Base-by-base conservation (phyloP, 1,140 invertebrate genomes). In the Drosophila navojoa region DNA sequence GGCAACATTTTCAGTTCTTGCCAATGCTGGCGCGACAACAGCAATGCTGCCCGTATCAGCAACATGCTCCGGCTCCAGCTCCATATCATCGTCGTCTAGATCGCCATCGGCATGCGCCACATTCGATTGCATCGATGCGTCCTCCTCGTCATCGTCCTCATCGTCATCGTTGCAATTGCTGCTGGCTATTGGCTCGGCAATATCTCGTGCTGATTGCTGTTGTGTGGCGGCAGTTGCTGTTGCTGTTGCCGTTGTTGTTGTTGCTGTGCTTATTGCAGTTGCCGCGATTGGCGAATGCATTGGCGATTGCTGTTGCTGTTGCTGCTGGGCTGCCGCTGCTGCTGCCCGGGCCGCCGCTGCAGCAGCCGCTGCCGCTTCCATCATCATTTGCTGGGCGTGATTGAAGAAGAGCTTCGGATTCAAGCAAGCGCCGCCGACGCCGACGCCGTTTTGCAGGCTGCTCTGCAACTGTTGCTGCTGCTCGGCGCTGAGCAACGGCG, bases 381-480 rank as follows among this genome's bases (percentile, higher is more conserved):
- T 91, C 90, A 91, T 91, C 80, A 91, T 90, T 76, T 91, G 90
- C 55, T 91, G 90, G 60, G 90, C 90, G 90, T 91, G 90, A 77
- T 81, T 91, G 69, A 91, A 91, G 75, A 91, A 91, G 32, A 91
- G 66, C 70, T 91, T 91, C 3, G 90, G 86, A 73, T 91, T 91
- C 32, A 91, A 63, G 52, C 90, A 91, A 57, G 85, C 90, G 63
- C 86, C 86, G 54, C 69, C 78, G 45, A 74, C 80, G 73, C 78
- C 84, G 86, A 74, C 80, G 73, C 78, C 84, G 86, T 86, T 87
- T 71, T 86, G 74, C 66, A 90, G 57, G 55, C 63, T 79, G 79
- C 73, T 90, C 68, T 87, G 79, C 71, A 82, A 76, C 73, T 90
- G 77, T 71, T 91, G 74, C 71, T 86, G 77, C 87, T 89, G 75